Evolutionary conservation across 2,113 vertebrate species (phyloP).

Genomic region (Bubo bubo): DNA sequence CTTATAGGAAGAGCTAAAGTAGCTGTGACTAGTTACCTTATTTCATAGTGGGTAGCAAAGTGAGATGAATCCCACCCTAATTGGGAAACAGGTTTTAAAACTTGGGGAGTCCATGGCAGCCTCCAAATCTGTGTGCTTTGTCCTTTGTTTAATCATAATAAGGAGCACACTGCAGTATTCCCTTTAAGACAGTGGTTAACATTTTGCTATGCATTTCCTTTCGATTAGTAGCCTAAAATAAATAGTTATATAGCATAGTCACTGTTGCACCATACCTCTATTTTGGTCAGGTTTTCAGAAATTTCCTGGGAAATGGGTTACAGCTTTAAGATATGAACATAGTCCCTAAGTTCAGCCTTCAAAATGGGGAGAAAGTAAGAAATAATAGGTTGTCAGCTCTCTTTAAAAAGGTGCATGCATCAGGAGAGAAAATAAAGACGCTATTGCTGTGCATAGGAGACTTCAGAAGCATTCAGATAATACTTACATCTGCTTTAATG

Average conservation of each 20-base stretch:
- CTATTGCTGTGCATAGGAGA: conserved; percentile 64
- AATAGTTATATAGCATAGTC: not conserved
- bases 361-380: conserved; percentile 66
- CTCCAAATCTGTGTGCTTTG: not conserved
- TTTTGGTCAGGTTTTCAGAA: conserved; percentile 39
- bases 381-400: conserved; percentile 76
- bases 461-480: conserved; percentile 73
- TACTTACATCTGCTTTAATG: conserved; percentile 78
- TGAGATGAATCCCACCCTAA: not conserved
- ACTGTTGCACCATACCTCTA: not conserved
- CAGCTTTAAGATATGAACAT: conserved; percentile 50
- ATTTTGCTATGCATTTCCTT: not conserved
- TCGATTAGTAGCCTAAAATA: conserved; percentile 13
- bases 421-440: conserved; percentile 70
- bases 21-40: not conserved
- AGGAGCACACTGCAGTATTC: not conserved
- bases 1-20: not conserved
- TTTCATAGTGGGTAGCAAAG: not conserved
- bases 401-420: conserved; percentile 66
- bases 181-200: not conserved
- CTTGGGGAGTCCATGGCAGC: not conserved
- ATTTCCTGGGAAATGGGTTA: conserved; percentile 57
- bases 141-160: not conserved
- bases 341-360: conserved; percentile 38
- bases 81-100: not conserved